A percentile compares a stretch with the other conserved stretches of the same genome.
These are phyloP conservation scores for Microplitis mediator DNA, from an alignment of 1,140 invertebrate species.

Conservation along the genomic window DNA sequence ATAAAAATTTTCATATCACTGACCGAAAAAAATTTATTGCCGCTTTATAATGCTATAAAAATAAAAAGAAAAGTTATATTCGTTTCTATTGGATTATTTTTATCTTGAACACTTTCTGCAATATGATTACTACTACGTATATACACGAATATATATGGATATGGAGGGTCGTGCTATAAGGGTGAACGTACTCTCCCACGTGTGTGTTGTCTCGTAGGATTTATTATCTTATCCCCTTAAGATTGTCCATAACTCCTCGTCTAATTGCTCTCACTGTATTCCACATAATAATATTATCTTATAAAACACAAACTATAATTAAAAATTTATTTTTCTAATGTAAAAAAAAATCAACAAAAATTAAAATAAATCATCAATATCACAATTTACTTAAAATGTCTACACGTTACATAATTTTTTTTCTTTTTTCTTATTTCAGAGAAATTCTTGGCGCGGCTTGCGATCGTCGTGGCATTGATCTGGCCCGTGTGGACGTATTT, in stretches of 20 bases:
- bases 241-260: slow-evolving; percentile 6
- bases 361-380: not conserved
- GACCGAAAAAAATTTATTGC: too few species aligned
- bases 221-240: not conserved
- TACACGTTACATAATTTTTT: too few species aligned
- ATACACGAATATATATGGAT: not conserved
- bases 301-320: not conserved
- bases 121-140: not conserved
- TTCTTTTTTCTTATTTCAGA: slow-evolving; percentile 46
- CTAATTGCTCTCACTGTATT: slow-evolving; percentile 2
- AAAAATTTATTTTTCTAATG: not conserved
- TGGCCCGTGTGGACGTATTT: slow-evolving; percentile 69
- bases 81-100: not conserved
- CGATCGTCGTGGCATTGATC: slow-evolving; percentile 67
- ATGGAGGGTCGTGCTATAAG: too few species aligned
- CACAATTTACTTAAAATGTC: not conserved
- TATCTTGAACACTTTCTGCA: not conserved
- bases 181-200: slow-evolving; percentile 8
- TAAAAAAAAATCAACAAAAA: not conserved
- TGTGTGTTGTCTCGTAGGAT: not conserved
- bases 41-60: too few species aligned
- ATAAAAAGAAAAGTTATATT: too few species aligned
- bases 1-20: too few species aligned
- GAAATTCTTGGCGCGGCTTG: slow-evolving; percentile 63
- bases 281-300: not conserved